Base-by-base conservation (phyloP, 2,113 vertebrate genomes). In the Falcunculus frontatus region DNA sequence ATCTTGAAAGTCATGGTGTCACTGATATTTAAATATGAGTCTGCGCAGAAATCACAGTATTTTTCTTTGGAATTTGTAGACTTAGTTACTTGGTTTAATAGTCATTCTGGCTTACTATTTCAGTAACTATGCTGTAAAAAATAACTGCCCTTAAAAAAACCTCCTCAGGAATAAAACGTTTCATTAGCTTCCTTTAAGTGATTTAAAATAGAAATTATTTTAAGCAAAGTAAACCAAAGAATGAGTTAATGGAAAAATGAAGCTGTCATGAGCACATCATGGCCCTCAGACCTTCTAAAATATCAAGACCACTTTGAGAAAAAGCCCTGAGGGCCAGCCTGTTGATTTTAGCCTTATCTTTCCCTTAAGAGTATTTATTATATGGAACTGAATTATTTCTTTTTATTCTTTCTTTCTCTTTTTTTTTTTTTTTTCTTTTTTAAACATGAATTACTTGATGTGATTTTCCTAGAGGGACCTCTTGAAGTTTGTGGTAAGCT, bases 401-500 rank as follows among this genome's bases (percentile, higher is more conserved):
- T 26, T 39, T 4, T 42, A 10, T 37, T 59, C 17, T 35, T 57
- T 41, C 30, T 44, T 3, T 72, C 26, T 13, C 4, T 16, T 14
- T 15, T 9, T 17, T 13, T 14, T 21, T 18, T 9, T 59, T 41
- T 41, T 47, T 42, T 16, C 39, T 35, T 30, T 84, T 64, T 4
- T 35, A 1, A 69, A 82, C 60, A 49, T 80, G 78, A 86, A 91
- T 83, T 88, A 70, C 75, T 89, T 92, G 57, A 39, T 96, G 78
- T 91, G 62, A 56, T 95, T 96, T 89, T 92, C 90, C 79, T 93
- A 95, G 90, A 93, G 37, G 16, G 29, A 88, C 85, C 82, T 80
- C 88, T 85, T 86, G 85, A 97, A 96, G 56, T 90, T 44, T 95
- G 82, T 91, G 76, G 79, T 96, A 95, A 95, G 93, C 47, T 90